Evolutionary conservation across 2,888 invertebrate species (phyloP).

Genomic region (Mesorhabditis belari): DNA sequence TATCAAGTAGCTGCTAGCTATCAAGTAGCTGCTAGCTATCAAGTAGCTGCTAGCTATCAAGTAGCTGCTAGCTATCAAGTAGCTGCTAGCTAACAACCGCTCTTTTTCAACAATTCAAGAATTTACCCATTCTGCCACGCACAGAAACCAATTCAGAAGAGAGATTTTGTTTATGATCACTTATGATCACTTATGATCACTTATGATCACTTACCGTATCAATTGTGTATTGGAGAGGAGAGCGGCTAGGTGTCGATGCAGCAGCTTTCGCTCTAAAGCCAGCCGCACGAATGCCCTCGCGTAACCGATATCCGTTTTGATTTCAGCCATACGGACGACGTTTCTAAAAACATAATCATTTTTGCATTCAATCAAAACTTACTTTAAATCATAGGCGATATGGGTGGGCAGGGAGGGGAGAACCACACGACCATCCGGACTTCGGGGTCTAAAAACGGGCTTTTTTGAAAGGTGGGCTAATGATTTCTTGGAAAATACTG

Average conservation of each 20-base stretch:
- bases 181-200: no score
- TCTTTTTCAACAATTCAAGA: no score
- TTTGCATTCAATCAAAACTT: slow-evolving; percentile 10
- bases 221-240: slow-evolving; percentile 60
- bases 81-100: no score
- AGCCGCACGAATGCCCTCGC: slow-evolving; percentile 86
- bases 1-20: no score
- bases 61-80: no score
- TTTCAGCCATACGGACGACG: slow-evolving; percentile 76
- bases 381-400: slow-evolving; percentile 58
- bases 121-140: no score
- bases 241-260: slow-evolving; percentile 83
- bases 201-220: slow-evolving; percentile 25
- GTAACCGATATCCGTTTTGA: slow-evolving; percentile 89
- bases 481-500: no score
- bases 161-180: no score
- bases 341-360: slow-evolving; percentile 37
- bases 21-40: no score
- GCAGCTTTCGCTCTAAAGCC: slow-evolving; percentile 86
- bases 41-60: no score
- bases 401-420: slow-evolving; percentile 55
- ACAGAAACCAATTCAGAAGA: no score
- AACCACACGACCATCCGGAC: slow-evolving; percentile 27
- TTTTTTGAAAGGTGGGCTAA: no score
- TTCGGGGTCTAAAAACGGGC: slow-evolving; percentile 17